Evolutionary conservation across 2,113 vertebrate species (phyloP).

Genomic region (Carassius gibelio): DNA sequence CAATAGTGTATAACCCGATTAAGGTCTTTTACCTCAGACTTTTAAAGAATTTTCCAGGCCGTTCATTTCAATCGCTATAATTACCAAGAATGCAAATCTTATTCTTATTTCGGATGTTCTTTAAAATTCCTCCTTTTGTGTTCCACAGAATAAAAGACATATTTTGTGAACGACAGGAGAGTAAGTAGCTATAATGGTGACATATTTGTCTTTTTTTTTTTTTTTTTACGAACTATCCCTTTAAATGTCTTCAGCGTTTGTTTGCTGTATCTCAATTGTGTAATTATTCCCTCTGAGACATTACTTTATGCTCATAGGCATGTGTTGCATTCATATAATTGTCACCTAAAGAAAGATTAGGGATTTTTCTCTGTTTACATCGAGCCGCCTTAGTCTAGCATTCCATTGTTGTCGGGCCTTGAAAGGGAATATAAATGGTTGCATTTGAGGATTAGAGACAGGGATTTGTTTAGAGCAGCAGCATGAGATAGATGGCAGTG

Average conservation of each 20-base stretch:
- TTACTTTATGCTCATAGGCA: neutral
- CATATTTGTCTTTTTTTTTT: neutral
- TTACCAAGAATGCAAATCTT: no score
- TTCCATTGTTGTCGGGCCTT: constrained; percentile 30
- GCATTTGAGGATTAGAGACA: constrained; percentile 24
- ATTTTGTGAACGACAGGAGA: neutral
- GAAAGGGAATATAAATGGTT: constrained; percentile 42
- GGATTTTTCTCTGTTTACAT: constrained; percentile 32
- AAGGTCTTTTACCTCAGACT: no score
- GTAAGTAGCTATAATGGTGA: neutral
- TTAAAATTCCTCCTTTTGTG: neutral
- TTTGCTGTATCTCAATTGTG: neutral
- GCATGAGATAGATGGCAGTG: constrained; percentile 47
- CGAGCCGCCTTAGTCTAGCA: constrained; percentile 9
- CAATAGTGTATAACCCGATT: no score
- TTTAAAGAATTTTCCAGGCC: no score
- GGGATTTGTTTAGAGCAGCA: constrained; percentile 29
- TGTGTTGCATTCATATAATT: constrained; percentile 7
- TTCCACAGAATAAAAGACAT: neutral
- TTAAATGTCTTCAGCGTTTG: neutral
- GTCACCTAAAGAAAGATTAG: constrained; percentile 16
- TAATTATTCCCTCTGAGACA: neutral
- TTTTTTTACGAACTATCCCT: neutral
- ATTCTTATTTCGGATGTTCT: neutral
- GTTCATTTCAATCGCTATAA: no score